A percentile compares a stretch with the other conserved stretches of the same genome.
phyloP scores from a whole-genome alignment of 2,113 vertebrate species.

The Puffinus mauretanicus region DNA sequence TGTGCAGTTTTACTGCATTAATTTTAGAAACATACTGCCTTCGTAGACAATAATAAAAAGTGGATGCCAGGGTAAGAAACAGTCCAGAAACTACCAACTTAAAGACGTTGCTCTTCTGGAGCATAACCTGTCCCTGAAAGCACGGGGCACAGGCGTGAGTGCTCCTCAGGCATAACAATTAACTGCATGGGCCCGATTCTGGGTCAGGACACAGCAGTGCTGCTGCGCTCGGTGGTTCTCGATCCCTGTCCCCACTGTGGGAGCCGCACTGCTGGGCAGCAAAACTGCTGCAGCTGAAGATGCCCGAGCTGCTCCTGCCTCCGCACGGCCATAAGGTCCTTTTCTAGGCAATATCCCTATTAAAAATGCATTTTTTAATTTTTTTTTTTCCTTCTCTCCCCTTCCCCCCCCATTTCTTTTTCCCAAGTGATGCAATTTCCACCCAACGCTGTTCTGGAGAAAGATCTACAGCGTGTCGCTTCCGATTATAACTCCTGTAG shows the following conservation, averaged over 20 bases:
- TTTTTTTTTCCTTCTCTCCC: no score
- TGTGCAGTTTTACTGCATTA: not conserved
- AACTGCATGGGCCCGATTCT: rapidly evolving
- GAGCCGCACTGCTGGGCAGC: not conserved
- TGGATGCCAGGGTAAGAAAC: not conserved
- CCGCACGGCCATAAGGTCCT: not conserved
- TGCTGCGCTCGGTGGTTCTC: rapidly evolving
- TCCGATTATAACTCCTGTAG: not conserved
- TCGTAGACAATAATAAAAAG: not conserved
- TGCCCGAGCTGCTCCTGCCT: not conserved
- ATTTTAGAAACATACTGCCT: not conserved
- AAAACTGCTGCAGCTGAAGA: not conserved
- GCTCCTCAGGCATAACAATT: not conserved
- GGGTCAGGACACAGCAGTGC: not conserved
- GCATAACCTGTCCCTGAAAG: not conserved
- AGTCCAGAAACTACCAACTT: not conserved
- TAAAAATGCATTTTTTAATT: not conserved
- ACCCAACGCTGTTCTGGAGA: not conserved
- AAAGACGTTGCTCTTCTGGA: not conserved
- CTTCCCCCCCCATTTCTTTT: not conserved
- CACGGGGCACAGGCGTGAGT: rapidly evolving
- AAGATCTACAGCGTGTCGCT: not conserved
- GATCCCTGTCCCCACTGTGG: not conserved
- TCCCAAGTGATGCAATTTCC: not conserved
- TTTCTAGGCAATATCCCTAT: not conserved